Evolutionary conservation across 2,113 vertebrate species (phyloP), one percentile per base, ranked within the genome.

Genomic region (Hippocampus barbouri): DNA sequence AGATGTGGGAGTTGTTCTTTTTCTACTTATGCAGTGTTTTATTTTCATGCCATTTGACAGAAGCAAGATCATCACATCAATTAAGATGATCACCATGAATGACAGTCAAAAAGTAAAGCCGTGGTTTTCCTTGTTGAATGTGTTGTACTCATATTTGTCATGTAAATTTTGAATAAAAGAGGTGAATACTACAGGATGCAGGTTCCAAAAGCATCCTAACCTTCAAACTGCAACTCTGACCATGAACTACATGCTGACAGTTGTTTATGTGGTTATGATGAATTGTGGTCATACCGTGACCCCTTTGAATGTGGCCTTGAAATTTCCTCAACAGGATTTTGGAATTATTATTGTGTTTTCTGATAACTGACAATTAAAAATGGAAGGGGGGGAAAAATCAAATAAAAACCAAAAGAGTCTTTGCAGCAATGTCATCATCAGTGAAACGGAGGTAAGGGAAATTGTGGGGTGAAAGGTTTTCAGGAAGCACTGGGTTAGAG

Each of bases 361-460:
- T 21, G 68, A 40, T 66, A 49, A 38, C n/a, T 68, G 41, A 23
- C 69, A 40, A 71, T 76, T 68, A 80, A 74, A 73, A 34, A 49
- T 65, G 72, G 12, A 47, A 53, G n/a, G 49, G 40, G 60, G 40
- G 60, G 53, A 56, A 63, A 71, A 71, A 71, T 75, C 60, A 68
- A 81, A 71, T 73, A 15, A 73, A 34, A 74, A 53, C 27, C 43
- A 40, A 64, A 71, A 63, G 57, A 27, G 15, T 68, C 38, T 74
- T 75, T 40, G 63, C 64, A 45, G 47, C 68, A 72, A 77, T 82
- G 82, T 80, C 72, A 74, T 80, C 72, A 74, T 47, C 21, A 56
- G 79, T 82, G 82, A 85, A 78, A 75, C 57, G 63, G 45, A 79
- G 82, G 81, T 83, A 77, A 75, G 69, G 69, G 45, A 66, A 49